Evolutionary conservation across 30 jellyfish, hydroid and myxozoan genomes (phyloP), one percentile per base, ranked within the genome.

Genomic region (Morbakka virulenta): DNA sequence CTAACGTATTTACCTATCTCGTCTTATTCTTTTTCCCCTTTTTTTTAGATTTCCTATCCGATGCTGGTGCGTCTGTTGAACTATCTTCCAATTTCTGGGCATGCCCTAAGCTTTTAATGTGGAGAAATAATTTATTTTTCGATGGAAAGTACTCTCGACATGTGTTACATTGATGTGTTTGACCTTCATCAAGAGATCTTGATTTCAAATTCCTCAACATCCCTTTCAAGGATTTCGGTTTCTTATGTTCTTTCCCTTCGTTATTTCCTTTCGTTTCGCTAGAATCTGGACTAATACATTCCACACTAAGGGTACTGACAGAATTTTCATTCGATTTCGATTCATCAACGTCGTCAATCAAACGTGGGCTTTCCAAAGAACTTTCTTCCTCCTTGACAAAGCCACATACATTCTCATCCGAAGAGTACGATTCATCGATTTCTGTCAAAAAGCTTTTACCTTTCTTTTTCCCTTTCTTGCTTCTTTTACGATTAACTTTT

Each of bases 121-220:
- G 98, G 50, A 57, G 76, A 67, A 91, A 91, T 27, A 91, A 52
- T 79, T 91, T 91, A 49, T 82, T 91, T 62, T 96, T 47, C 24
- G 98, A 85, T 12, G 95, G 80, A 66, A 84, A 91, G 1, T 23
- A 47, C 23, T 69, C 62, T 13, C 79, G 20, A 29, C 98, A 91
- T 22, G 76, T 89, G 61, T 73, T 80, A 53, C 98, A 91, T 33
- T 62, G 80, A 6, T 76, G 69, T 28, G 71, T 86, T 20, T 47
- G 50, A 0, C 86, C 86, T 20, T 27, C 63, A 0, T 23, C 32
- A 1, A 49, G 35, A 14, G 26, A 27, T 1, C 23, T 24, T 27
- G n/a, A 69, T 24, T 51, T 51, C 26, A 14, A 25, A n/a, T 27
- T 65, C 32, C n/a, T 1, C 48, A 4, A 50, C 61, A 4, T 27